Conservation (phyloP, 2,888 invertebrate species). For the Meghimatium bilineatum region DNA sequence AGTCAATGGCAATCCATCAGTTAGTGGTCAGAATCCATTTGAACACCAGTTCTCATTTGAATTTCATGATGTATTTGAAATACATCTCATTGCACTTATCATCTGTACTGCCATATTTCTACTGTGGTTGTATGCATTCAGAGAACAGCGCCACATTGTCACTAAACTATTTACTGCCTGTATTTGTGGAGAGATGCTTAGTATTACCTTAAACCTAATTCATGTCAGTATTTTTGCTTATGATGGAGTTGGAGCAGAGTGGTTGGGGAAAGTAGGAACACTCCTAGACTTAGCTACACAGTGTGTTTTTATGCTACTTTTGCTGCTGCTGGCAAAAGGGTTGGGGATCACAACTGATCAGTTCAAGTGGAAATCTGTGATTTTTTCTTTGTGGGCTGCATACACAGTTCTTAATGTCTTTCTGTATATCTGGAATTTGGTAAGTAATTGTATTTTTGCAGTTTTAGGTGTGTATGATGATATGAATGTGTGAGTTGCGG, state of each 20-base stretch:
- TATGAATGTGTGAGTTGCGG: no score
- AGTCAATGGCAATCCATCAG: constrained; percentile 96
- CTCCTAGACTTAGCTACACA: constrained; percentile 93
- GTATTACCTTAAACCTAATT: constrained; percentile 89
- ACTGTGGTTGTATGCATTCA: constrained; percentile 92
- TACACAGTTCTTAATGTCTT: constrained; percentile 94
- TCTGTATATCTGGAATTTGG: constrained; percentile 96
- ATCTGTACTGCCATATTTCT: constrained; percentile 90
- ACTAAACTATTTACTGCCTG: constrained; percentile 93
- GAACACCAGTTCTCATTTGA: constrained; percentile 98
- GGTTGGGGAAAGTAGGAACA: constrained; percentile 91
- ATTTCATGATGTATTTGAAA: constrained; percentile 88
- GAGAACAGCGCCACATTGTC: constrained; percentile 91
- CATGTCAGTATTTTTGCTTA: constrained; percentile 93
- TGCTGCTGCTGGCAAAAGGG: constrained; percentile 94
- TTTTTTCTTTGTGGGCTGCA: constrained; percentile 92
- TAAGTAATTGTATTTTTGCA: constrained; percentile 79
- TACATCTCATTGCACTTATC: constrained; percentile 92
- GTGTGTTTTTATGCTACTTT: constrained; percentile 93
- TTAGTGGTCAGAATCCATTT: constrained; percentile 86
- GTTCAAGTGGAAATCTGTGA: constrained; percentile 88
- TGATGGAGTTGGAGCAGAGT: constrained; percentile 91
- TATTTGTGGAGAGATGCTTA: constrained; percentile 89
- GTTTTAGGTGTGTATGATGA: no score
- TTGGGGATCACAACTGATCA: constrained; percentile 96